These are phyloP conservation scores for Rostratula benghalensis DNA, from an alignment of 2,113 vertebrate genomes.

Conservation along the genomic window DNA sequence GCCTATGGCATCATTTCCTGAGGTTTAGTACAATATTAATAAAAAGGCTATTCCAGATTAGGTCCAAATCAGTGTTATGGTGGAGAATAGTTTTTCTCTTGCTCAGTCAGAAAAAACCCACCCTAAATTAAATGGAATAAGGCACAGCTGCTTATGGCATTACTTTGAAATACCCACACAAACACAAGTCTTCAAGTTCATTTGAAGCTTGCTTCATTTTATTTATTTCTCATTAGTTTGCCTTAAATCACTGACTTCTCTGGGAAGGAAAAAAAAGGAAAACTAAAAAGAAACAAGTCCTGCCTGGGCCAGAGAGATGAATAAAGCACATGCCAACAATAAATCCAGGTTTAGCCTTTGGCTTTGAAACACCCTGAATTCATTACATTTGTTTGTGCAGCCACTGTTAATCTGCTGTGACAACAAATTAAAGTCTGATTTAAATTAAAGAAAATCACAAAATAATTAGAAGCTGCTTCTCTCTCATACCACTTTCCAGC, in stretches of 20 bases:
- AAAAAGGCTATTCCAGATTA: constrained; percentile 71
- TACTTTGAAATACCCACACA: constrained; percentile 30
- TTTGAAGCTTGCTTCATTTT: constrained; percentile 33
- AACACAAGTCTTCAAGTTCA: constrained; percentile 23
- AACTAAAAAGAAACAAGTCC: neutral
- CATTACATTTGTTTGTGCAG: constrained; percentile 65
- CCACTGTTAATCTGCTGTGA: constrained; percentile 66
- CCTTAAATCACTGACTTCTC: constrained; percentile 39
- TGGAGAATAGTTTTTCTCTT: constrained; percentile 52
- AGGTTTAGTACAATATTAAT: constrained; percentile 76
- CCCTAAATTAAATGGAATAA: neutral
- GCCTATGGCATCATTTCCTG: constrained; percentile 79
- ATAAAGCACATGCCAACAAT: constrained; percentile 10
- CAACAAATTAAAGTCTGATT: constrained; percentile 74
- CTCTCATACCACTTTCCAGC: neutral
- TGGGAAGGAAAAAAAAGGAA: neutral
- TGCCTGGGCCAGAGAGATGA: neutral
- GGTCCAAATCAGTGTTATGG: constrained; percentile 36
- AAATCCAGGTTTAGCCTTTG: constrained; percentile 69
- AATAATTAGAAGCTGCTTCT: constrained; percentile 60
- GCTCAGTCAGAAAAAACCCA: constrained; percentile 25
- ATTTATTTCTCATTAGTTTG: constrained; percentile 43
- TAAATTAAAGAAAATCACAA: constrained; percentile 72
- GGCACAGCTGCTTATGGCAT: constrained; percentile 24
- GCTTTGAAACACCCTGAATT: constrained; percentile 64